Percentiles rank a stretch among this genome's conserved stretches.
phyloP scores from a whole-genome alignment of 2,888 invertebrate species.

The Seira ritae region DNA sequence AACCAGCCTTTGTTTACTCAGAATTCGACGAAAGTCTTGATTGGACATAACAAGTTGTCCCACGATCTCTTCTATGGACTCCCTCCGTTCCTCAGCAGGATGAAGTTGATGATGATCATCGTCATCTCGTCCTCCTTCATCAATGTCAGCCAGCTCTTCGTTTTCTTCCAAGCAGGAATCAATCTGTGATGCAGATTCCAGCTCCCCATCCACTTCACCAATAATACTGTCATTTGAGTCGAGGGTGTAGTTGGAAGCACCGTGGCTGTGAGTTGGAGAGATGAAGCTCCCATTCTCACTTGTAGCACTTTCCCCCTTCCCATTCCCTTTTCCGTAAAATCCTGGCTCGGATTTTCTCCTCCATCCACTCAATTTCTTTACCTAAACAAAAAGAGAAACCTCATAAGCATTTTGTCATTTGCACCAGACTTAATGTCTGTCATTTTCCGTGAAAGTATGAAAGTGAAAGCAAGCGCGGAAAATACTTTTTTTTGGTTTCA shows the following conservation, averaged over 20 bases:
- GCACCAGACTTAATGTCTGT: too few relatives aligned
- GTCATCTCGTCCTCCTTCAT: constrained; percentile 58
- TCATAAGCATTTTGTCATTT: background rate
- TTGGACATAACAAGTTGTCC: constrained; percentile 86
- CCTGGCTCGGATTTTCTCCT: constrained; percentile 73
- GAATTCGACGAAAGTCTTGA: constrained; percentile 86
- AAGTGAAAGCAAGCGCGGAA: too few relatives aligned
- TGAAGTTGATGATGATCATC: constrained; percentile 15
- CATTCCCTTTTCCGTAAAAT: constrained; percentile 67
- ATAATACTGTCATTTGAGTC: constrained; percentile 73
- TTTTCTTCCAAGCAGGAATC: constrained; percentile 66
- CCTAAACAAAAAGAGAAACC: constrained; percentile 59
- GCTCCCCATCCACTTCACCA: constrained; percentile 70
- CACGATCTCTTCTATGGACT: constrained; percentile 82
- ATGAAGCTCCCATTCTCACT: constrained; percentile 57
- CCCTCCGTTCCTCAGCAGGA: constrained; percentile 68
- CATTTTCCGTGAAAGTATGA: too few relatives aligned
- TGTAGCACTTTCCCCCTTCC: constrained; percentile 53
- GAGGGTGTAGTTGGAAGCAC: constrained; percentile 71
- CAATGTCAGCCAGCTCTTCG: constrained; percentile 66
- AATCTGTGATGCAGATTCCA: constrained; percentile 69
- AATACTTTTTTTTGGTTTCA: background rate
- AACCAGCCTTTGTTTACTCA: constrained; percentile 83
- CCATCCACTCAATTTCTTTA: constrained; percentile 73
- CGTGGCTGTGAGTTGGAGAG: constrained; percentile 64